Evolutionary conservation across 37 sponge, comb jelly and placozoan genomes (phyloP).

Genomic region (Spongia lamella): DNA sequence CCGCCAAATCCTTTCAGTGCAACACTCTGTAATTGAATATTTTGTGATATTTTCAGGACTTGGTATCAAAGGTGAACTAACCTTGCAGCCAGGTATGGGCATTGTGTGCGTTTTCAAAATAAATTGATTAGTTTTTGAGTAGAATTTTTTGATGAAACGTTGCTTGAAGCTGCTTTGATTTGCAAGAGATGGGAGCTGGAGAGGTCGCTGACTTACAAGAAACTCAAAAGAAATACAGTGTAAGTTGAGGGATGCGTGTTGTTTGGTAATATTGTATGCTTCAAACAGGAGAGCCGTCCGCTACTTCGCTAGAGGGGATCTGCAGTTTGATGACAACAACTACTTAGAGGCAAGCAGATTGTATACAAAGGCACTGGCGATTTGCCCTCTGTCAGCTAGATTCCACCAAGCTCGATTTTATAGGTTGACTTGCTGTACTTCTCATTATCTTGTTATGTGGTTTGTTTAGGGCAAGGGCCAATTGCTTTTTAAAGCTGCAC

Average conservation of each 20-base stretch:
- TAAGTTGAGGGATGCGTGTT: not conserved
- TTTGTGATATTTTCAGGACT: too few relatives aligned
- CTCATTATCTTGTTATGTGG: not conserved
- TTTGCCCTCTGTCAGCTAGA: conserved; percentile 42
- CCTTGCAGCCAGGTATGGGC: too few relatives aligned
- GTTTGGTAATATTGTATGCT: too few relatives aligned
- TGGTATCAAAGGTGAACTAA: too few relatives aligned
- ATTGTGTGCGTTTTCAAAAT: too few relatives aligned
- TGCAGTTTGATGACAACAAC: conserved; percentile 10
- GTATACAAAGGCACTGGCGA: conserved; percentile 48
- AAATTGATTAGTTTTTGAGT: too few relatives aligned
- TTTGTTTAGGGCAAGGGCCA: conserved; percentile 37
- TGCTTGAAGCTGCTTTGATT: conserved; percentile 39
- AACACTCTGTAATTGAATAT: too few relatives aligned
- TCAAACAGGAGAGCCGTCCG: too few relatives aligned
- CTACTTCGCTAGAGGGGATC: too few relatives aligned
- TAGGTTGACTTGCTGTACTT: conserved; percentile 15
- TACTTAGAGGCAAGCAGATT: conserved; percentile 10
- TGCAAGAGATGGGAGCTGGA: conserved; percentile 46
- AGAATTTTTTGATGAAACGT: too few relatives aligned
- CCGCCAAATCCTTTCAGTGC: too few relatives aligned
- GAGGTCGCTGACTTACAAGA: conserved; percentile 12
- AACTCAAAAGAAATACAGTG: not conserved
- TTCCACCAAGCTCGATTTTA: conserved; percentile 29
- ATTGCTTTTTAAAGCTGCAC: conserved; percentile 23